phyloP scores from a whole-genome alignment of 1,140 invertebrate genomes.

The Adelges cooleyi region DNA sequence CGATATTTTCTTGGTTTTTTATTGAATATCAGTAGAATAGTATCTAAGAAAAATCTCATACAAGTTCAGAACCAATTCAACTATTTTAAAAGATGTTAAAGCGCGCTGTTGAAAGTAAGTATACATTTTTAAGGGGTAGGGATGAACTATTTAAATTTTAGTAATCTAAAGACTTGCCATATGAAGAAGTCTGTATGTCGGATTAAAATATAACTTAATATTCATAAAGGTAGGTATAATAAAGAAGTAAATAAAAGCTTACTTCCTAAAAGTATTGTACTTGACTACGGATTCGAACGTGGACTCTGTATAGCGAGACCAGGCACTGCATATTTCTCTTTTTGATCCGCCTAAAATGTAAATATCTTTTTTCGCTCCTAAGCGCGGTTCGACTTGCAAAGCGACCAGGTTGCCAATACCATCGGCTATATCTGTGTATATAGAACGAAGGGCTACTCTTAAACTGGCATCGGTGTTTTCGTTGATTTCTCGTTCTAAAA shows the following conservation, averaged over 20 bases:
- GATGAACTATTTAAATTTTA: too few species aligned
- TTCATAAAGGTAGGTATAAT: background rate
- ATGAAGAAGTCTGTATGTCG: too few species aligned
- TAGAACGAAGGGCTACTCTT: slow-evolving; percentile 64
- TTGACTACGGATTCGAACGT: slow-evolving; percentile 66
- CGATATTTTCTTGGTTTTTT: too few species aligned
- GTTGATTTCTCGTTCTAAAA: slow-evolving; percentile 67
- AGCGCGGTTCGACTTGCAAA: slow-evolving; percentile 59
- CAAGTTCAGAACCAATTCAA: too few species aligned
- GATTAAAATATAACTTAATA: too few species aligned
- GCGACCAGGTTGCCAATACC: slow-evolving; percentile 66
- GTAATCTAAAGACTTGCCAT: too few species aligned
- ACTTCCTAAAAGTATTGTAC: slow-evolving; percentile 66
- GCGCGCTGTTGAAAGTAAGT: too few species aligned
- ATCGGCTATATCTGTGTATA: slow-evolving; percentile 66
- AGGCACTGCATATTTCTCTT: slow-evolving; percentile 53
- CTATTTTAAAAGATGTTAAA: too few species aligned
- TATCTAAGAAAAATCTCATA: too few species aligned
- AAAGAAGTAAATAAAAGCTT: slow-evolving; percentile 23
- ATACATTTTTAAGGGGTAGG: too few species aligned
- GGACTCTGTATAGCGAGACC: slow-evolving; percentile 53
- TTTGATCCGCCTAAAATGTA: slow-evolving; percentile 84
- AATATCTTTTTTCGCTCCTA: slow-evolving; percentile 74
- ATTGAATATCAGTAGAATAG: too few species aligned
- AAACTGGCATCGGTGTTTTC: slow-evolving; percentile 71